Conservation (phyloP, 1,140 invertebrate species). For the Lasaia peninsularis region DNA sequence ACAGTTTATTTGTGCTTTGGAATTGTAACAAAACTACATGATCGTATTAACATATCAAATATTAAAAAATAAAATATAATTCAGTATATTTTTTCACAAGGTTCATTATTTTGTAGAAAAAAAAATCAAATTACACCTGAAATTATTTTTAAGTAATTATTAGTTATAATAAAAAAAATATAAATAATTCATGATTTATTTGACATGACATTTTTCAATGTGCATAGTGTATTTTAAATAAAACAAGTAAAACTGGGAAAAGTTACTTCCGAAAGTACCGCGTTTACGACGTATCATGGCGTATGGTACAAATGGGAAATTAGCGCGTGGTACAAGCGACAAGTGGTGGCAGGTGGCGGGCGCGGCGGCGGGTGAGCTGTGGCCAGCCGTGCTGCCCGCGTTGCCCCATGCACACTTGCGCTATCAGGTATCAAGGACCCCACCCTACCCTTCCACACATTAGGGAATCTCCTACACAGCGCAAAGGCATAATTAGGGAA, state of each 20-base stretch:
- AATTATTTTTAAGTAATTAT: no score
- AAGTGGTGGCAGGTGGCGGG: slow-evolving; percentile 29
- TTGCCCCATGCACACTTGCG: slow-evolving; percentile 51
- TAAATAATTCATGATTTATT: no score
- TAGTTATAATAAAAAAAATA: neutral
- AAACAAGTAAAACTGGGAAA: neutral
- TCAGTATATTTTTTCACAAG: no score
- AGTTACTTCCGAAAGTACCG: no score
- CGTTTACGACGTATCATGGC: neutral
- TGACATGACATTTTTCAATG: no score
- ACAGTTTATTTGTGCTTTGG: no score
- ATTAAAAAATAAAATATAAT: no score
- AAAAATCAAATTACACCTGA: no score
- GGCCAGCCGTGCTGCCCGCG: slow-evolving; percentile 58
- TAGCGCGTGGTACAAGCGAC: slow-evolving; percentile 19
- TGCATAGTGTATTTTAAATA: neutral
- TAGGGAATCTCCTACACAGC: neutral
- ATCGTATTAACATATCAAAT: no score
- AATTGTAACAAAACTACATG: no score
- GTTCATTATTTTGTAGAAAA: no score
- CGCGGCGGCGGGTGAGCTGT: slow-evolving; percentile 46
- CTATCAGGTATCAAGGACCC: slow-evolving; percentile 50
- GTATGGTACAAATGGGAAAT: slow-evolving; percentile 14
- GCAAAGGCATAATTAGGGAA: neutral
- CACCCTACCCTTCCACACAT: neutral